A percentile compares a stretch with the other conserved stretches of the same genome.
Evolutionary conservation across 2,797 vertebrate species (phyloP).

Genomic region (Sebastes elongatus): DNA sequence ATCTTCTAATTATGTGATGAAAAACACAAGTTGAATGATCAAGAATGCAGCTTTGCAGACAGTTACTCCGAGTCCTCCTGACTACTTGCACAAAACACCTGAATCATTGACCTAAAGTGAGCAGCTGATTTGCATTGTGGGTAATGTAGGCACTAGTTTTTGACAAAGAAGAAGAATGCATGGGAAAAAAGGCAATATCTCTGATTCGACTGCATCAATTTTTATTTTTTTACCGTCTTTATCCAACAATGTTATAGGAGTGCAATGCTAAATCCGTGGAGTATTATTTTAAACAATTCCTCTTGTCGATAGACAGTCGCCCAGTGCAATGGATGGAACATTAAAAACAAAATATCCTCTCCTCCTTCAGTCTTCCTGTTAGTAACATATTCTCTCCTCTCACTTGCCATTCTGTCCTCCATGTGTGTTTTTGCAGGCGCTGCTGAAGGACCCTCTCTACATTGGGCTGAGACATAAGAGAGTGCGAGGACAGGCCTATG

Average conservation of each 20-base stretch:
- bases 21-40: too few relatives aligned
- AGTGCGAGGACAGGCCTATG: slow-evolving; percentile 90
- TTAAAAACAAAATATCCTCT: not conserved
- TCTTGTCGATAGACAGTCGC: not conserved
- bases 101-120: not conserved
- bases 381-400: not conserved
- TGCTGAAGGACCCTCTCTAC: slow-evolving; percentile 95
- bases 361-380: not conserved
- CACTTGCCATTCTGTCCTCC: not conserved
- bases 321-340: not conserved
- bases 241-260: too few relatives aligned
- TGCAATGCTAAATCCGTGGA: not conserved
- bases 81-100: not conserved
- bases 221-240: not conserved
- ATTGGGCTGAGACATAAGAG: slow-evolving; percentile 94
- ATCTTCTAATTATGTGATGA: too few relatives aligned
- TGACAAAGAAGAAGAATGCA: not conserved
- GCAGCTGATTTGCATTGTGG: not conserved
- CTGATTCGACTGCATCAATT: not conserved
- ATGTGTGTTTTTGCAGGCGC: slow-evolving; percentile 76
- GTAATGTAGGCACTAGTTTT: not conserved
- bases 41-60: too few relatives aligned
- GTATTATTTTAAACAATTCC: not conserved
- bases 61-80: too few relatives aligned
- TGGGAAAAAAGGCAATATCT: not conserved